Evolutionary conservation across 1,140 invertebrate genomes (phyloP), one percentile per base, ranked within the genome.

Genomic region (Myzus persicae): DNA sequence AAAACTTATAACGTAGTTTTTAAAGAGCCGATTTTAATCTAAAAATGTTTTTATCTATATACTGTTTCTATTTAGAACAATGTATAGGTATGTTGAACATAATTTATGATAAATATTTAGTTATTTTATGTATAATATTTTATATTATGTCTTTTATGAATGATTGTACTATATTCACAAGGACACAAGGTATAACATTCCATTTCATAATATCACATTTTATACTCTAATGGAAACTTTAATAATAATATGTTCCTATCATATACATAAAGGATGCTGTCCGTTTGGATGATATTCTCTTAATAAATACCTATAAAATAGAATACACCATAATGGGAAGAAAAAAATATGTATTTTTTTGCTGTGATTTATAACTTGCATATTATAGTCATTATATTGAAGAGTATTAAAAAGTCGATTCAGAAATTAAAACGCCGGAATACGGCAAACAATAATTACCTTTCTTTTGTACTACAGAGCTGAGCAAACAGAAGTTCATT

Each of bases 391-490:
- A 48, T 89, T 89, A 89, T 51, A 46, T 87, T 38, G 46, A 51
- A 89, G 31, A 88, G 20, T 89, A 89, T 38, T n/a, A 89, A 89
- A 87, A 48, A 38, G n/a, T 51, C 87, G 38, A 36, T 20, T 20
- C 48, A 46, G 46, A 89, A 89, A 89, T 89, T 89, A 89, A 89
- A 51, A 89, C n/a, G 20, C 20, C 87, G n/a, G 46, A 89, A 89
- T 51, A 36, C 46, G 24, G 87, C 46, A 51, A 51, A 89, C 46
- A 89, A 89, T 89, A 89, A 89, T 89, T 89, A 89, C 87, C 87
- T 89, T 51, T 89, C 87, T 89, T 89, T 89, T 89, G 87, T 89
- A 51, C 46, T 48, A 48, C 31, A n/a, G 18, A 9, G 20, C 24
- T 51, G 8, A 36, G 87, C 46, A 38, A 51, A 89, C 87, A 89